Conservation (phyloP, 2,888 invertebrate species). For the Galerucella calmariensis region DNA sequence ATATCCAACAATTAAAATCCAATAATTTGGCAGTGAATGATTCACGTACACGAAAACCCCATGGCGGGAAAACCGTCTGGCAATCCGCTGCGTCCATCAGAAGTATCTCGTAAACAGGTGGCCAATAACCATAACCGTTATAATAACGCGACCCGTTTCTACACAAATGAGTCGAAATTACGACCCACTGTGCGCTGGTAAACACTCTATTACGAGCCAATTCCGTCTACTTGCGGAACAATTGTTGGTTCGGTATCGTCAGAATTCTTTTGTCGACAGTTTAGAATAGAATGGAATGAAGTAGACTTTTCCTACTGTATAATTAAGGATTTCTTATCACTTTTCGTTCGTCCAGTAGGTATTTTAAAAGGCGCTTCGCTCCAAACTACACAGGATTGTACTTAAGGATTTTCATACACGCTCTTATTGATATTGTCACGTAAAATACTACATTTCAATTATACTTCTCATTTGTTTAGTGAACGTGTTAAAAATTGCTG, state of each 20-base stretch:
- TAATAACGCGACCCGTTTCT: constrained; percentile 67
- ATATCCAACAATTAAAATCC: neutral
- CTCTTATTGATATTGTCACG: neutral
- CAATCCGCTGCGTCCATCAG: constrained; percentile 56
- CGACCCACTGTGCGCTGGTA: constrained; percentile 65
- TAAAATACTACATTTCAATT: too few relatives aligned
- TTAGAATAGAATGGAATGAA: constrained; percentile 27
- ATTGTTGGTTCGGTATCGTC: constrained; percentile 53
- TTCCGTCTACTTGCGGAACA: constrained; percentile 61
- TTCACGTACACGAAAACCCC: constrained; percentile 13
- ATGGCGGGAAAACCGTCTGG: constrained; percentile 18
- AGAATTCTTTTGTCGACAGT: constrained; percentile 48
- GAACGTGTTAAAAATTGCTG: too few relatives aligned
- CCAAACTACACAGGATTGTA: constrained; percentile 6
- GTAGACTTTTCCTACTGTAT: constrained; percentile 43
- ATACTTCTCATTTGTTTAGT: too few relatives aligned
- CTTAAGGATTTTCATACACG: neutral
- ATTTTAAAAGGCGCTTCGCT: constrained; percentile 20
- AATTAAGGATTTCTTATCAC: constrained; percentile 47
- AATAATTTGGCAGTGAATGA: constrained; percentile 9
- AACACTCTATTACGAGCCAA: constrained; percentile 66
- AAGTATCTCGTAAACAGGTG: constrained; percentile 64
- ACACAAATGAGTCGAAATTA: constrained; percentile 68
- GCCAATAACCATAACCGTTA: constrained; percentile 68
- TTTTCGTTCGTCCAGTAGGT: constrained; percentile 23